phyloP scores from a whole-genome alignment of 1,140 invertebrate species.

The Caenorhabditis brenneri region DNA sequence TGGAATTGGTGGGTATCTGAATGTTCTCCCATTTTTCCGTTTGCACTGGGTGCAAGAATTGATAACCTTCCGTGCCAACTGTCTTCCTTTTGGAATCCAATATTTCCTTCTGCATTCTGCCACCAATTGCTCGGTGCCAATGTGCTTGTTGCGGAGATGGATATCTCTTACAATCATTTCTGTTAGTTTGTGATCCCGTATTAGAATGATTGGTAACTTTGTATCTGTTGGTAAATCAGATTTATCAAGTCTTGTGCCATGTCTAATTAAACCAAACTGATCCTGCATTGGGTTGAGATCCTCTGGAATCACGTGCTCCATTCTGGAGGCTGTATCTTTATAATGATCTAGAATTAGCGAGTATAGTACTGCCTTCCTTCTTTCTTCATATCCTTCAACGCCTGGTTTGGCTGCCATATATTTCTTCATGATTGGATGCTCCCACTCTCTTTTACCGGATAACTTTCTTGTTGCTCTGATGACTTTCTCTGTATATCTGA shows the following conservation, averaged over 20 bases:
- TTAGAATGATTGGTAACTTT: conserved; percentile 35
- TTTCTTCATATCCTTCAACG: background rate
- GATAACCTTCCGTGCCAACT: background rate
- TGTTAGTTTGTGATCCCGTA: background rate
- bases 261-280: background rate
- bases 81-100: conserved; percentile 26
- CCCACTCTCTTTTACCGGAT: background rate
- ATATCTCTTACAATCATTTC: background rate
- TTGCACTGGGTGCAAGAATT: conserved; percentile 19
- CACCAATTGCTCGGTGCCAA: background rate
- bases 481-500: background rate
- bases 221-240: background rate
- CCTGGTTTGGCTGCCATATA: background rate
- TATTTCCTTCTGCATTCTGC: background rate
- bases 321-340: background rate
- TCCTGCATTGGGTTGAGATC: background rate
- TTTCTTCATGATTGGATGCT: background rate
- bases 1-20: conserved; percentile 49
- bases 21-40: background rate
- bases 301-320: background rate
- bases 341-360: background rate
- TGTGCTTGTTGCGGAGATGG: background rate
- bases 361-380: background rate
- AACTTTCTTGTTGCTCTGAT: background rate
- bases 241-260: too few species aligned